Conservation (phyloP, 2,797 vertebrate genomes). For the Acrocephalus scirpaceus region DNA sequence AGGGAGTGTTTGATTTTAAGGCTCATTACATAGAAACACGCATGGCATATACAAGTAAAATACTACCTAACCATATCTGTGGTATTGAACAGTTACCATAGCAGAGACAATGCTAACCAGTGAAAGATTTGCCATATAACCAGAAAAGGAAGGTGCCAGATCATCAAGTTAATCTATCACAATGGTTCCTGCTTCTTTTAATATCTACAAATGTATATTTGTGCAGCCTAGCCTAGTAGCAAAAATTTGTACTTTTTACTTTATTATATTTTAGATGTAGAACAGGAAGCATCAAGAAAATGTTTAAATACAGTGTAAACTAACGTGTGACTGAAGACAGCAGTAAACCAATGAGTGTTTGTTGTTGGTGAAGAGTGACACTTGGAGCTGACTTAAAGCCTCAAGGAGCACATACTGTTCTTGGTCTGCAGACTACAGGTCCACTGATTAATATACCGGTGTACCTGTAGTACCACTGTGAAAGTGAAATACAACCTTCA, state of each 20-base stretch:
- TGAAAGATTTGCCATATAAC: neutral
- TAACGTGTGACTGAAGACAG: neutral
- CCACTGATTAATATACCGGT: neutral
- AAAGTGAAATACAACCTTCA: neutral
- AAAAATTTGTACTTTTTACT: neutral
- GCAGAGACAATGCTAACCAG: neutral
- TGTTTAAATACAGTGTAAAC: neutral
- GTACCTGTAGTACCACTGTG: neutral
- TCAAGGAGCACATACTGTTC: neutral
- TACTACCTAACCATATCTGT: neutral
- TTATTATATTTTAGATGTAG: neutral
- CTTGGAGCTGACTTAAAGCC: neutral
- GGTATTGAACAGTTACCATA: neutral
- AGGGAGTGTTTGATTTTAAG: neutral
- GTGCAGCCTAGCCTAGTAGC: neutral
- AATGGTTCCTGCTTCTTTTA: neutral
- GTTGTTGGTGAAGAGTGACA: neutral
- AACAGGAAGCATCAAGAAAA: neutral
- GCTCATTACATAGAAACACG: neutral
- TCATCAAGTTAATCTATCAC: neutral
- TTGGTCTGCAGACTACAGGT: neutral
- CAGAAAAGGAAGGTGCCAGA: neutral
- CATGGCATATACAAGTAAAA: neutral
- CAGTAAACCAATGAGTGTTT: neutral
- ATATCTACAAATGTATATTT: rapidly evolving